Evolutionary conservation across 2,888 invertebrate genomes (phyloP).

Genomic region (Hypomecis punctinalis): DNA sequence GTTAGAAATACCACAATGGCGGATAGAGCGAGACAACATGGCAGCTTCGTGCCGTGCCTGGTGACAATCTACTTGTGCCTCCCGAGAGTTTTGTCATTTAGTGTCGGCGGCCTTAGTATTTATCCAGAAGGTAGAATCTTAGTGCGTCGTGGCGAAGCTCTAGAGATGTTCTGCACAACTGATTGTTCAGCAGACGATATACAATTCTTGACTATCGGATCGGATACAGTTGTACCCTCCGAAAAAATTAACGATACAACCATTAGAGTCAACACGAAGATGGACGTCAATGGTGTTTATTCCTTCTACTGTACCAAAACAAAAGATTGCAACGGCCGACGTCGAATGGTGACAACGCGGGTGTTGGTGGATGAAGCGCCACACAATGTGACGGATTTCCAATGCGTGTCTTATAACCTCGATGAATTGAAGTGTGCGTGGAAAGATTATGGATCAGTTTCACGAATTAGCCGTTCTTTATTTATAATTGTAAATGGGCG

Average conservation of each 20-base stretch:
- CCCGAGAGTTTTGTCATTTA: slow-evolving; percentile 65
- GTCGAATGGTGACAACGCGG: slow-evolving; percentile 59
- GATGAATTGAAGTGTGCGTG: slow-evolving; percentile 87
- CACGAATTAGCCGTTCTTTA: slow-evolving; percentile 32
- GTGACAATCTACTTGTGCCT: slow-evolving; percentile 35
- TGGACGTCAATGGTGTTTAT: slow-evolving; percentile 79
- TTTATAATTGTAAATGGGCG: slow-evolving; percentile 57
- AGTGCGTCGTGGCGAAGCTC: slow-evolving; percentile 84
- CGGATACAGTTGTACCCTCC: slow-evolving; percentile 55
- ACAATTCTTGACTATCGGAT: slow-evolving; percentile 62
- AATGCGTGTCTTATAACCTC: slow-evolving; percentile 90
- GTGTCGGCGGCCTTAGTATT: slow-evolving; percentile 54
- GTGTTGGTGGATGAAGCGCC: slow-evolving; percentile 84
- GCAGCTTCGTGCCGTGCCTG: neutral
- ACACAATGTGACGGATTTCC: slow-evolving; percentile 87
- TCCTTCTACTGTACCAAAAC: slow-evolving; percentile 80
- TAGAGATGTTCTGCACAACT: slow-evolving; percentile 87
- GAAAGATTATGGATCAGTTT: too few relatives aligned
- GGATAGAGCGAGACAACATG: too few relatives aligned
- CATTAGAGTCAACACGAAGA: slow-evolving; percentile 82
- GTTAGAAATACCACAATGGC: too few relatives aligned
- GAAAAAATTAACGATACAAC: slow-evolving; percentile 86
- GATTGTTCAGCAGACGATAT: slow-evolving; percentile 71
- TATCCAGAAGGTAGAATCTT: slow-evolving; percentile 84
- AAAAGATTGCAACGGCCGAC: slow-evolving; percentile 52